phyloP scores from a whole-genome alignment of 2,797 vertebrate species.

The Sciurus vulgaris region DNA sequence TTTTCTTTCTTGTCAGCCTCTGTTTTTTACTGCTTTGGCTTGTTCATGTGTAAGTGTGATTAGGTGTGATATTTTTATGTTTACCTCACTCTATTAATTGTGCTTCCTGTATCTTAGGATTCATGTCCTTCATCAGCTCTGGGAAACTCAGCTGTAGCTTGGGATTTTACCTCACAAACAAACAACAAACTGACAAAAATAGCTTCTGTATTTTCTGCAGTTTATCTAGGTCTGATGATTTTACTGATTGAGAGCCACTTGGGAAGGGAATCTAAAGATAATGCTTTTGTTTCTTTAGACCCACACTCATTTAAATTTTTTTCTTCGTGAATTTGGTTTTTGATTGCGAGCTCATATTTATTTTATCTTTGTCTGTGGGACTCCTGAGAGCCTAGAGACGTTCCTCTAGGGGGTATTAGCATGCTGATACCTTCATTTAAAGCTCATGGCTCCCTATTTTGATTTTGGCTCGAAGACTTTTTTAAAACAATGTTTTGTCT shows the following conservation, averaged over 20 bases:
- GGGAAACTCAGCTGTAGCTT: neutral
- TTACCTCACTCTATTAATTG: neutral
- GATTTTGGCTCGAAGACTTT: conserved; percentile 19
- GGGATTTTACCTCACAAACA: neutral
- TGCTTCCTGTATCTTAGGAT: neutral
- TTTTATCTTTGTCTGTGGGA: neutral
- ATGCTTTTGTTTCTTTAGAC: neutral
- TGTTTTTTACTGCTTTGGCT: neutral
- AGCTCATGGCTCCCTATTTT: neutral
- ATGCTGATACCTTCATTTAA: neutral
- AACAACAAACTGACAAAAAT: too few relatives aligned
- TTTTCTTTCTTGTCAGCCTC: neutral
- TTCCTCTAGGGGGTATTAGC: neutral
- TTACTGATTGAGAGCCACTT: neutral
- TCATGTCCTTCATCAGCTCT: neutral
- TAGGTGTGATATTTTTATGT: neutral
- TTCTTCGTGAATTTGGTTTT: conserved; percentile 5
- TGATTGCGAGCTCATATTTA: neutral
- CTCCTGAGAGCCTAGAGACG: neutral
- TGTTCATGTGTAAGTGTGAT: neutral
- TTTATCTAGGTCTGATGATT: neutral
- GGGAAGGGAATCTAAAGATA: neutral
- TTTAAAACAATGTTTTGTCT: neutral
- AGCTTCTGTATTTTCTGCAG: neutral
- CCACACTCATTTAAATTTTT: neutral